Evolutionary conservation across 2,113 vertebrate species (phyloP).

Genomic region (Loxodonta africana): DNA sequence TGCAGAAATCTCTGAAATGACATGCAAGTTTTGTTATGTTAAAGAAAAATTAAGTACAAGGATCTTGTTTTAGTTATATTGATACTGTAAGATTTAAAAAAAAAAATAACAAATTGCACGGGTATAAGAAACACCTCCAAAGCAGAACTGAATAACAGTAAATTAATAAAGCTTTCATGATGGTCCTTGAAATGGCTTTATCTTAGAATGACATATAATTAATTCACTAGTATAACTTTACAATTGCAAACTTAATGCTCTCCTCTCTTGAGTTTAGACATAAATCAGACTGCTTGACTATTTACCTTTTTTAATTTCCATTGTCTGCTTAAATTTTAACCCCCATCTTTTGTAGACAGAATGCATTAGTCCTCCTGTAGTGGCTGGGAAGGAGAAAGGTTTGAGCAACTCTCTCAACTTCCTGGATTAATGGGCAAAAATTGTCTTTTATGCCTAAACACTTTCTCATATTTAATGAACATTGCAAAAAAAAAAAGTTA

Average conservation of each 20-base stretch:
- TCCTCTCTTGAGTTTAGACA: background rate
- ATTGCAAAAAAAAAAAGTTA: background rate
- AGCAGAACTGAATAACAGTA: background rate
- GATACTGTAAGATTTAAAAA: background rate
- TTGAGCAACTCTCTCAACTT: background rate
- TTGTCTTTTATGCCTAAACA: background rate
- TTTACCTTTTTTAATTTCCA: background rate
- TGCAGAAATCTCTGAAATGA: slow-evolving; percentile 94
- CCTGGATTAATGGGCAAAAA: background rate
- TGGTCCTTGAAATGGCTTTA: slow-evolving; percentile 32
- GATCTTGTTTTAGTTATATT: background rate
- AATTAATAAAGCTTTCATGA: slow-evolving; percentile 39
- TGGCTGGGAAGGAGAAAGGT: background rate
- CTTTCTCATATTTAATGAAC: background rate
- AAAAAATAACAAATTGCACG: background rate
- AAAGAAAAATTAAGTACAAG: background rate
- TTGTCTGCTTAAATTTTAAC: slow-evolving; percentile 38
- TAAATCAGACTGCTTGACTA: background rate
- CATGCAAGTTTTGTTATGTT: slow-evolving; percentile 42
- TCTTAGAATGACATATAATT: slow-evolving; percentile 58
- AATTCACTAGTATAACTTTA: slow-evolving; percentile 29
- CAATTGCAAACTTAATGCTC: background rate
- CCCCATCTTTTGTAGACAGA: background rate
- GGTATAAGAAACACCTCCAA: background rate
- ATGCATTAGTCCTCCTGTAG: background rate